Evolutionary conservation across 1,140 invertebrate species (phyloP), one percentile per base, ranked within the genome.

Genomic region (Meloidogyne exigua): DNA sequence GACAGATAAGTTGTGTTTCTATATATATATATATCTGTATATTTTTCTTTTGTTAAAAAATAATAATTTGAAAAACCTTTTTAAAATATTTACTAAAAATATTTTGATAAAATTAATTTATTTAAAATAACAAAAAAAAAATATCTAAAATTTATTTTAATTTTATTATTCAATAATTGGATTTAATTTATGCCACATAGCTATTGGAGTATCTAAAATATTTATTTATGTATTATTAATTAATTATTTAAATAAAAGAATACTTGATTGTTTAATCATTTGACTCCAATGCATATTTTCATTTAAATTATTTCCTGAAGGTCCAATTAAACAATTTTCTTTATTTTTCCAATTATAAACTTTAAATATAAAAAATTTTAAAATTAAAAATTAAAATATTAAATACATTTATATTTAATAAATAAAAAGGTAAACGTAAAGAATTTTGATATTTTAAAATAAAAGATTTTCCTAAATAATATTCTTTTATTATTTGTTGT

Each of bases 261-360:
- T 15, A 71, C 69, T 65, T 65, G 39, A 28, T 36, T 73, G 32
- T 64, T 73, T 73, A 65, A 73, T 57, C 72, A 73, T 73, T 64
- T 73, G 72, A 15, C 44, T 57, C 72, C 72, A 73, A 23, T 73
- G 72, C 21, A 21, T 64, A 26, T 25, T 26, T 65, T 49, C 72
- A n/a, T 36, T 64, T 23, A 23, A 64, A 23, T 21, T 23, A 65
- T 49, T 73, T 26, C 72, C 72, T 26, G 72, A 18, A 23, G 72
- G 72, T 7, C 72, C 72, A 21, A 73, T 42, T 73, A 64, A 36
- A 36, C 57, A 73, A 64, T 26, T 62, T 11, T 36, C 57, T 32
- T 57, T 13, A 73, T 62, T 25, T 39, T 28, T 57, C n/a, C 39
- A 57, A 72, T 18, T 25, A 72, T n/a, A 72, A 18, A 72, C 44